Conservation (phyloP, 2,888 invertebrate species). For the Harmothoe impar region DNA sequence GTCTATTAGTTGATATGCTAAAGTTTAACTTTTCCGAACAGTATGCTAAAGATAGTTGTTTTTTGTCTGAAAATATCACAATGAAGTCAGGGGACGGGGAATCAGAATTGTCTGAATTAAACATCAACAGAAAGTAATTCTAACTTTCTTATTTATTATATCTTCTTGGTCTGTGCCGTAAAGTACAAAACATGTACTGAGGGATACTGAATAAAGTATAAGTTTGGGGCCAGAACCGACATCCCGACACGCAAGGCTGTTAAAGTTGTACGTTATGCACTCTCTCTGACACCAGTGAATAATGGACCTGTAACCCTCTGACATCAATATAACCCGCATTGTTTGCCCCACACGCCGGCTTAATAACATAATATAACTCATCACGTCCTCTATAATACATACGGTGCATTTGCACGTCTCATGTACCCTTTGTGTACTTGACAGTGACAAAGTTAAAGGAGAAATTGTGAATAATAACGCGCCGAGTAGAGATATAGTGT, state of each 20-base stretch:
- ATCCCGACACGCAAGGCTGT: too few relatives aligned
- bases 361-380: not conserved
- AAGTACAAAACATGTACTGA: too few relatives aligned
- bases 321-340: conserved; percentile 20
- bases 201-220: too few relatives aligned
- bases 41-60: not conserved
- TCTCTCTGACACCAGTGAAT: not conserved
- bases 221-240: too few relatives aligned
- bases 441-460: not conserved
- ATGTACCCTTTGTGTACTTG: not conserved
- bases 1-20: not conserved
- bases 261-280: not conserved
- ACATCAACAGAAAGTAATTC: not conserved
- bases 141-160: too few relatives aligned
- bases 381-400: not conserved
- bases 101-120: not conserved
- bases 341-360: not conserved
- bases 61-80: not conserved
- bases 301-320: not conserved
- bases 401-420: not conserved
- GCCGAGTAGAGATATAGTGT: not conserved
- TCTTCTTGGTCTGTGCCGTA: too few relatives aligned
- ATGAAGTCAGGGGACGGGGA: not conserved
- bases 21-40: not conserved
- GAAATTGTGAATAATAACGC: not conserved